Evolutionary conservation across 2,113 vertebrate genomes (phyloP).

Genomic region (Alouatta palliata): DNA sequence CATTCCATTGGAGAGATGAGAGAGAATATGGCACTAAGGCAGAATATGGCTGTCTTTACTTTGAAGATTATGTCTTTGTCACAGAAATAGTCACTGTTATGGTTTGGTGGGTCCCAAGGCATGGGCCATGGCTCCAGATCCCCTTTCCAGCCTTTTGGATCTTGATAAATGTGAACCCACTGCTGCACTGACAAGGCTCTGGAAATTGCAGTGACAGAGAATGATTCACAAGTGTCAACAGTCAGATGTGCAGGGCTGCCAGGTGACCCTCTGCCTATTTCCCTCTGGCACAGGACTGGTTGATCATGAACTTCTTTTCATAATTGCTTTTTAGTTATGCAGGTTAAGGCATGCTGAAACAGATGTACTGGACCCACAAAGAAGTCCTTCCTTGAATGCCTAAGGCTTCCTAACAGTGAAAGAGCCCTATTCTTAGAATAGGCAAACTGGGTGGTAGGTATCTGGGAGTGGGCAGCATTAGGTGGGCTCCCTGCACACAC

Average conservation of each 20-base stretch:
- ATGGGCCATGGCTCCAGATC: background rate
- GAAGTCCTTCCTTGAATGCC: background rate
- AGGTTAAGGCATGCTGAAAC: constrained; percentile 41
- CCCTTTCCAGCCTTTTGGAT: background rate
- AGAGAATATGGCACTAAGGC: background rate
- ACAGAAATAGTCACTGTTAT: background rate
- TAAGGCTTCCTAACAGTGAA: background rate
- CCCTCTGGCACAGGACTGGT: constrained; percentile 26
- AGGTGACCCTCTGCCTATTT: constrained; percentile 44
- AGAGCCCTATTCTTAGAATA: background rate
- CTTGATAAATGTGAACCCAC: background rate
- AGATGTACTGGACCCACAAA: background rate
- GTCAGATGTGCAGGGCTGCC: background rate
- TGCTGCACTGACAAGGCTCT: background rate
- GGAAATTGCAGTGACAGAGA: background rate
- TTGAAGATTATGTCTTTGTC: background rate
- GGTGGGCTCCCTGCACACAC: background rate
- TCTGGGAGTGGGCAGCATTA: background rate
- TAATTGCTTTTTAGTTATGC: constrained; percentile 43
- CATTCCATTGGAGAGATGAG: background rate
- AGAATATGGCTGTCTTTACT: background rate
- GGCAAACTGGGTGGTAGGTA: background rate
- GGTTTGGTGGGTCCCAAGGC: background rate
- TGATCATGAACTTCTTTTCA: constrained; percentile 45
- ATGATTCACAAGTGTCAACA: constrained; percentile 40